phyloP scores from a whole-genome alignment of 1,140 invertebrate genomes.

The Odontomachus brunneus region DNA sequence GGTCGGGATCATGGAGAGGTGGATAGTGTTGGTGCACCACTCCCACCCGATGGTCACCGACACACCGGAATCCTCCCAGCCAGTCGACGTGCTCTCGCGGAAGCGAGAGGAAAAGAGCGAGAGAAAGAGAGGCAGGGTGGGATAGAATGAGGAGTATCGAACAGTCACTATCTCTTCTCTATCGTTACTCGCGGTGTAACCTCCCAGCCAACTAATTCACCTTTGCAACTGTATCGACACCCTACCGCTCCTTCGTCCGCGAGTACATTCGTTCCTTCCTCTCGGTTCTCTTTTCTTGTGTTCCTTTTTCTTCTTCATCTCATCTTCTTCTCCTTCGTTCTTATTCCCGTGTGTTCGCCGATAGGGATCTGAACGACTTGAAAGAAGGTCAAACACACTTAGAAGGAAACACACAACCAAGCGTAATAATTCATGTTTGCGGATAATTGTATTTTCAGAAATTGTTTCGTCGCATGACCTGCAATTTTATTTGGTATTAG shows the following conservation, averaged over 20 bases:
- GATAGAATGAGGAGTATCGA: constrained; percentile 18
- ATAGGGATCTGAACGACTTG: neutral
- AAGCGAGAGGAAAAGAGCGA: constrained; percentile 27
- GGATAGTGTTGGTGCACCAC: constrained; percentile 69
- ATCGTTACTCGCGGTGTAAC: constrained; percentile 70
- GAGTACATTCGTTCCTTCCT: neutral
- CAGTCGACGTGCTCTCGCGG: neutral
- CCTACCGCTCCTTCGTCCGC: constrained; percentile 46
- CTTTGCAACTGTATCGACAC: constrained; percentile 72
- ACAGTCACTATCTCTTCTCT: constrained; percentile 63
- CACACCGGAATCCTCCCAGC: constrained; percentile 77
- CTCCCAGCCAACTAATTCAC: constrained; percentile 69
- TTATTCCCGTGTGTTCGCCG: neutral
- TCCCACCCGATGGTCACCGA: constrained; percentile 70
- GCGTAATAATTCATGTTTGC: neutral
- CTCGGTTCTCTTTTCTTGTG: neutral
- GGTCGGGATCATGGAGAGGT: constrained; percentile 42
- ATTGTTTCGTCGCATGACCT: neutral
- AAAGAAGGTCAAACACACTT: neutral
- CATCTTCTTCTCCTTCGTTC: neutral
- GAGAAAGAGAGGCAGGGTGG: constrained; percentile 12
- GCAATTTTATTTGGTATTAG: neutral
- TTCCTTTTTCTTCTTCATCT: neutral
- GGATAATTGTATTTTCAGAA: neutral
- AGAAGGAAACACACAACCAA: neutral